Base-by-base conservation (phyloP, 2,888 invertebrate species). In the Caenorhabditis sp. region DNA sequence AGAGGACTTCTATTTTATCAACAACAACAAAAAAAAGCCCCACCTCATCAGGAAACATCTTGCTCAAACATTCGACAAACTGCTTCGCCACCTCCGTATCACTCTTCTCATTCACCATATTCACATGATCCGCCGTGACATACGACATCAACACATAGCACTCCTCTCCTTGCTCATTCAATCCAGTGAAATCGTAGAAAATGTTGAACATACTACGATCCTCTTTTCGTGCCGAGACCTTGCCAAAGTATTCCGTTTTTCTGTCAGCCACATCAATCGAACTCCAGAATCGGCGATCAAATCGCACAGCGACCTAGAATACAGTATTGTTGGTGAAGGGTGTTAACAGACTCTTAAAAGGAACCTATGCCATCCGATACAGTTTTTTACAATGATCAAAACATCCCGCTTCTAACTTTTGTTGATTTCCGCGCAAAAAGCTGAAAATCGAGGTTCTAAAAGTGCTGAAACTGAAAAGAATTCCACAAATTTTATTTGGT, bases 21-120 rank as follows among this genome's bases (percentile, higher is more conserved):
- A n/a, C n/a, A n/a, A n/a, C n/a, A n/a, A n/a, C n/a, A n/a, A n/a
- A n/a, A n/a, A n/a, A n/a, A n/a, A n/a, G n/a, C n/a, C 56, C n/a
- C n/a, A 89, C 89, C 86, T 89, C 84, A 20, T 88, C 84, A 14
- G 89, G 88, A 80, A 90, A 90, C 60, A 90, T 82, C 31, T 78
- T 82, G 31, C 81, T 78, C 23, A 90, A 84, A 0, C 86, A 80
- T 7, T 86, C 75, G 52, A 89, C 76, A 81, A 89, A 90, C 73
- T 85, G 76, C 2, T 82, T 78, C 1, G 89, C 86, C 14, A 90
- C 85, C 70, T 89, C 87, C 43, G 84, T 81, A 63, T 89, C 89
- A 1, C 84, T 81, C 54, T 87, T 85, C 26, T 86, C 82, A 58
- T 87, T 82, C 1, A 89, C 85, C n/a, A 87, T 61, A 1, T 86